Evolutionary conservation across 2,113 vertebrate species (phyloP).

Genomic region (Takifugu flavidus): DNA sequence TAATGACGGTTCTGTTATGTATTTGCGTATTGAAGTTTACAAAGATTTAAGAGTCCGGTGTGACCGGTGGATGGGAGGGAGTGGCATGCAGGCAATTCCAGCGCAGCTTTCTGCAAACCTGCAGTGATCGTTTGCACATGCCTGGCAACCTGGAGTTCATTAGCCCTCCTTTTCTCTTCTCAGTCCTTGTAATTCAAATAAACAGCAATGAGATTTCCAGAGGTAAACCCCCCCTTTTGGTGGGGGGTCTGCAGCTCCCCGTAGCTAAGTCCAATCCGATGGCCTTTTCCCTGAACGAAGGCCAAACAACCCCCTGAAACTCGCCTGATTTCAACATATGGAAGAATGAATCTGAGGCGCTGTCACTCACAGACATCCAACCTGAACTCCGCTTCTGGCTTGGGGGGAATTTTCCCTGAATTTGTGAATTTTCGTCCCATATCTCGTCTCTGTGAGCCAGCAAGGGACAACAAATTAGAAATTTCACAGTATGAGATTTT

Average conservation of each 20-base stretch:
- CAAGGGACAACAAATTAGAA: conserved; percentile 43
- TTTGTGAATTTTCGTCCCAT: conserved; percentile 35
- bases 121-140: conserved; percentile 77
- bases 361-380: conserved; percentile 60
- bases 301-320: conserved; percentile 20
- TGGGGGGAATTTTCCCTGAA: conserved; percentile 46
- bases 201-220: conserved; percentile 79
- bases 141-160: conserved; percentile 77
- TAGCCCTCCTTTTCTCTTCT: conserved; percentile 75
- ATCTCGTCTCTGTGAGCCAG: conserved; percentile 23
- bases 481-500: conserved; percentile 40
- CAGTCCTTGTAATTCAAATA: conserved; percentile 79
- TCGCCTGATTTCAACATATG: conserved; percentile 41
- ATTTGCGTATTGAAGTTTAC: conserved; percentile 15
- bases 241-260: conserved; percentile 64
- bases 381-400: conserved; percentile 38
- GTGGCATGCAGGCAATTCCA: conserved; percentile 42
- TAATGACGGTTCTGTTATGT: conserved; percentile 4
- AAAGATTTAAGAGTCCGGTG: conserved; percentile 49
- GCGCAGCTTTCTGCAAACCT: conserved; percentile 66
- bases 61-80: conserved; percentile 33
- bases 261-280: conserved; percentile 46
- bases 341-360: conserved; percentile 54
- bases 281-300: conserved; percentile 46
- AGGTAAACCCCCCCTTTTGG: conserved; percentile 71